Evolutionary conservation across 1,140 invertebrate genomes (phyloP).

Genomic region (Orchesella cincta): DNA sequence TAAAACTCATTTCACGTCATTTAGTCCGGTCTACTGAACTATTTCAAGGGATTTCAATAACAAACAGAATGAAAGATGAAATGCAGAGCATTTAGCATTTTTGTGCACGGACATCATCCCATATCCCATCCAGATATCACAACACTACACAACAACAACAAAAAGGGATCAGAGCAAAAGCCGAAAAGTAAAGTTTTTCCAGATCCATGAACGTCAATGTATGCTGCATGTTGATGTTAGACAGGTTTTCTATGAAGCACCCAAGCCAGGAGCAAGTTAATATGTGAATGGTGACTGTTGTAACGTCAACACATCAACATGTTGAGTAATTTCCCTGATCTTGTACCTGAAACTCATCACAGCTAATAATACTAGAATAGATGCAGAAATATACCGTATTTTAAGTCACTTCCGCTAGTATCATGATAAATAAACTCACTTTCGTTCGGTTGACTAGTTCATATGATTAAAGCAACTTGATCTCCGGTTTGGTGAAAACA

Average conservation of each 20-base stretch:
- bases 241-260: neutral
- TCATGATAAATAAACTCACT: too few relatives aligned
- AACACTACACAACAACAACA: neutral
- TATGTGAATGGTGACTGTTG: neutral
- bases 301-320: too few relatives aligned
- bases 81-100: neutral
- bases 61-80: neutral
- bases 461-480: neutral
- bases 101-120: neutral
- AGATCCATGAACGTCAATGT: neutral
- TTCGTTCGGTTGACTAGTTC: too few relatives aligned
- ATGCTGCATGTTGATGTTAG: neutral
- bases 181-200: conserved; percentile 25
- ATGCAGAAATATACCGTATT: neutral
- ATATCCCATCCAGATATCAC: neutral
- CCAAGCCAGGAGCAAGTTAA: neutral
- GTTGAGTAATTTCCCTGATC: too few relatives aligned
- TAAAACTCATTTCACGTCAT: neutral
- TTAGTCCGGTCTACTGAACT: conserved; percentile 7
- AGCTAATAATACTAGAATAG: neutral
- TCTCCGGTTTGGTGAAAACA: neutral
- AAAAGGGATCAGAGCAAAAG: conserved; percentile 13
- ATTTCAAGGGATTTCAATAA: conserved; percentile 1
- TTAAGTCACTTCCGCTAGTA: too few relatives aligned
- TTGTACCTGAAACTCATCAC: too few relatives aligned